A percentile compares a stretch with the other conserved stretches of the same genome.
Evolutionary conservation across 2,797 vertebrate genomes (phyloP).

Genomic region (Cirrhinus molitorella): DNA sequence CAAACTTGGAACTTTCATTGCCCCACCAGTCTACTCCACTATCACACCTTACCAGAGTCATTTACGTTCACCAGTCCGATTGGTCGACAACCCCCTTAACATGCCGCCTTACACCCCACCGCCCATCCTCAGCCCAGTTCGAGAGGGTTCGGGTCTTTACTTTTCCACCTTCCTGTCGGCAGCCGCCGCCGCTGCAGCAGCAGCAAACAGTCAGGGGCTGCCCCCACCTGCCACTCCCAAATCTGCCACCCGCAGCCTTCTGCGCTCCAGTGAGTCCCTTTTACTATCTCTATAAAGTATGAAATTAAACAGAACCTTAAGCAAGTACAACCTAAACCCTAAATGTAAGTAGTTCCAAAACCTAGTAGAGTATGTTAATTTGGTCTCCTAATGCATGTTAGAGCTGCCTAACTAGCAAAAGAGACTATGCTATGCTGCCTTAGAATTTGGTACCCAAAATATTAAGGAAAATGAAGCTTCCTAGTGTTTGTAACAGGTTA

Average conservation of each 20-base stretch:
- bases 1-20: slow-evolving; percentile 90
- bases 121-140: slow-evolving; percentile 96
- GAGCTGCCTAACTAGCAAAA: not conserved
- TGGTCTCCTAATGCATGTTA: not conserved
- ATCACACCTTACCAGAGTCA: slow-evolving; percentile 97
- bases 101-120: slow-evolving; percentile 97
- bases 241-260: slow-evolving; percentile 91
- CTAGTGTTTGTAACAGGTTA: not conserved
- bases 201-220: slow-evolving; percentile 79
- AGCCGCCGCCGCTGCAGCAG: slow-evolving; percentile 81
- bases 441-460: slow-evolving; percentile 5
- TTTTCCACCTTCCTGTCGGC: slow-evolving; percentile 95
- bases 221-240: slow-evolving; percentile 93
- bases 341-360: not conserved
- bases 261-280: slow-evolving; percentile 90
- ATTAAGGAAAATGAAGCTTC: not conserved
- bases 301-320: not conserved
- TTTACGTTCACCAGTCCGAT: slow-evolving; percentile 92
- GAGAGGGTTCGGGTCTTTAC: slow-evolving; percentile 96
- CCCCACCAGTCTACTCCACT: slow-evolving; percentile 90
- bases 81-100: slow-evolving; percentile 88
- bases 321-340: not conserved
- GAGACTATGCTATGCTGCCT: not conserved
- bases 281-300: not conserved
- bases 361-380: not conserved